These are phyloP conservation scores for Scyliorhinus canicula DNA, from an alignment of 2,797 vertebrate species.

Conservation along the genomic window DNA sequence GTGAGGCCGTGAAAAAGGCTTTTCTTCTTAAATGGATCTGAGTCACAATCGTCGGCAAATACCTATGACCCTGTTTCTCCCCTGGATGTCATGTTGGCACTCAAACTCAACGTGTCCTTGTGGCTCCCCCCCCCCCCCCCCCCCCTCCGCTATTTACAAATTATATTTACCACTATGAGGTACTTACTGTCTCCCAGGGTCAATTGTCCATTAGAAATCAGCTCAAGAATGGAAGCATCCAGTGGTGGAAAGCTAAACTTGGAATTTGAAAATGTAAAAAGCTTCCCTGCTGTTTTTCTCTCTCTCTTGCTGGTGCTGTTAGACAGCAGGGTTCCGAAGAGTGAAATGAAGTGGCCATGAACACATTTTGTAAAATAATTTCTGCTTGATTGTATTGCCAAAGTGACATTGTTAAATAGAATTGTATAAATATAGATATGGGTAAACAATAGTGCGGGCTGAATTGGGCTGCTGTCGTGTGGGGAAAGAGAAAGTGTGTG, in stretches of 20 bases:
- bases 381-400: not conserved
- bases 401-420: conserved; percentile 34
- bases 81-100: not conserved
- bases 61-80: not conserved
- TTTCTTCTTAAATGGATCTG: not conserved
- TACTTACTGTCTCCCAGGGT: not conserved
- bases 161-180: not conserved
- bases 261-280: conserved; percentile 21
- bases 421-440: conserved; percentile 1
- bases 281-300: not conserved
- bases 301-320: conserved; percentile 15
- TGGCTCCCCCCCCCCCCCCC: not conserved
- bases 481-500: not conserved
- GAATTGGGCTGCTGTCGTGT: not conserved
- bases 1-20: not conserved
- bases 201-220: not conserved
- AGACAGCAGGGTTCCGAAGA: not conserved
- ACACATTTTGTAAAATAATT: conserved; percentile 28
- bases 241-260: not conserved
- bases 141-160: conserved; percentile 3
- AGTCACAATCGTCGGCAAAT: not conserved
- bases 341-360: conserved; percentile 23
- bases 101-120: not conserved
- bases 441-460: not conserved
- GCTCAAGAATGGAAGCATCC: not conserved